Evolutionary conservation across 2,797 vertebrate genomes (phyloP).

Genomic region (Anguilla megastoma): DNA sequence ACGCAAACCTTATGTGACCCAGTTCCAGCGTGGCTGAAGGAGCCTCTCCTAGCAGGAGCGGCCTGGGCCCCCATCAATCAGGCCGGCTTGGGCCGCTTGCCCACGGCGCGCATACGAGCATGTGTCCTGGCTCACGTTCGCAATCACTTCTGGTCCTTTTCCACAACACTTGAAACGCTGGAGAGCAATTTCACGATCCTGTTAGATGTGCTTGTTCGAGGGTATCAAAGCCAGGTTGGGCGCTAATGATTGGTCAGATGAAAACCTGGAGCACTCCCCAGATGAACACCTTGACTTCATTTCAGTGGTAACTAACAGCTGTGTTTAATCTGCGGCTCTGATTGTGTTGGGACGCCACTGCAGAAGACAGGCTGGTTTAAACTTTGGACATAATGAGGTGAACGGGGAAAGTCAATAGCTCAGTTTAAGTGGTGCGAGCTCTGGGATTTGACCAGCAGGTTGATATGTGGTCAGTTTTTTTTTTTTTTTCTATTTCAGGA

Average conservation of each 20-base stretch:
- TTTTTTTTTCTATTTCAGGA: constrained; percentile 61
- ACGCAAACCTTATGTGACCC: neutral
- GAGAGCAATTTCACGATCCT: neutral
- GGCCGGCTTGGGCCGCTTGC: neutral
- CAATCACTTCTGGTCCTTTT: neutral
- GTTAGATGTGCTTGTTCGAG: neutral
- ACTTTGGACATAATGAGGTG: neutral
- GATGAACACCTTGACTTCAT: neutral
- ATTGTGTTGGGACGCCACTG: neutral
- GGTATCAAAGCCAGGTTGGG: neutral
- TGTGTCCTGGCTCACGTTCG: neutral
- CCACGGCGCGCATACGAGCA: neutral
- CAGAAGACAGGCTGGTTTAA: neutral
- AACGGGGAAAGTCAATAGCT: neutral
- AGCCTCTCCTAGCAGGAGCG: neutral
- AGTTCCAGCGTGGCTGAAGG: neutral
- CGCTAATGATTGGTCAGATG: neutral
- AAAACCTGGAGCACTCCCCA: neutral
- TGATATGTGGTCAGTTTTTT: neutral
- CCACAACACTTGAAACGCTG: neutral
- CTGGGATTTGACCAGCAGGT: constrained; percentile 2
- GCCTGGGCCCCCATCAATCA: neutral
- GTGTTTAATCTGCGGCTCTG: too few relatives aligned
- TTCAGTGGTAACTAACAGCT: neutral
- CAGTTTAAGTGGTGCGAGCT: neutral